Percentiles rank a stretch among this genome's conserved stretches.
phyloP scores from a whole-genome alignment of 2,797 vertebrate genomes.

The Crenuchus spilurus region DNA sequence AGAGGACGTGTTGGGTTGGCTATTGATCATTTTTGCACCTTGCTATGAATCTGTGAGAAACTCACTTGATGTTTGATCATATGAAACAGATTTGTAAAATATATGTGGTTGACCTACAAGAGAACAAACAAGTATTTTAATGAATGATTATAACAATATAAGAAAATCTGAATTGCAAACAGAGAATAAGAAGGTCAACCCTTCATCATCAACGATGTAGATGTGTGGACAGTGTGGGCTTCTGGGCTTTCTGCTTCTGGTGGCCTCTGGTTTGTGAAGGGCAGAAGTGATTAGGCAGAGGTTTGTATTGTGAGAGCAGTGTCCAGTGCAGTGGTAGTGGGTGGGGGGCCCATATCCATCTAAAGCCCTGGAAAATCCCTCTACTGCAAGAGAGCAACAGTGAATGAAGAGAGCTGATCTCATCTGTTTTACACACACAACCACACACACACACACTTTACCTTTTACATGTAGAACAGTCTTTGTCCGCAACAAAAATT shows the following conservation, averaged over 20 bases:
- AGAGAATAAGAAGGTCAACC: not conserved
- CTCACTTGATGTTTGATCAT: too few relatives aligned
- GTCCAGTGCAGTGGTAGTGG: conserved; percentile 20
- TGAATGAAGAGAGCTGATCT: conserved; percentile 78
- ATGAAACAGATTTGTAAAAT: too few relatives aligned
- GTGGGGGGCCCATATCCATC: conserved; percentile 9
- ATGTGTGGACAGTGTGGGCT: not conserved
- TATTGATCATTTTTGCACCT: too few relatives aligned
- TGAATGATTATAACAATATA: not conserved
- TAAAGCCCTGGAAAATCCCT: conserved; percentile 60
- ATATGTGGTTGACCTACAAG: not conserved
- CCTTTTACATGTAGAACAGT: conserved; percentile 13
- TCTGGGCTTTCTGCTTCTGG: conserved; percentile 55
- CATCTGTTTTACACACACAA: conserved; percentile 60
- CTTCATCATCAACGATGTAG: too few relatives aligned
- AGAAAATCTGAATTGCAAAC: not conserved
- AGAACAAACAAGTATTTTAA: not conserved
- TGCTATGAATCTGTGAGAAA: too few relatives aligned
- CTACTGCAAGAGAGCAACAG: conserved; percentile 28
- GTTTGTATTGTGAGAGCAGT: conserved; percentile 54
- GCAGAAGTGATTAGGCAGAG: conserved; percentile 63
- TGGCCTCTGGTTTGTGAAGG: conserved; percentile 50
- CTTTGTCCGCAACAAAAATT: conserved; percentile 10
- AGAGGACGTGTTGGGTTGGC: too few relatives aligned
- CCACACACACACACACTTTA: conserved; percentile 15